Evolutionary conservation across 23 tunicate species (phyloP).

Genomic region (Phallusia fumigata): DNA sequence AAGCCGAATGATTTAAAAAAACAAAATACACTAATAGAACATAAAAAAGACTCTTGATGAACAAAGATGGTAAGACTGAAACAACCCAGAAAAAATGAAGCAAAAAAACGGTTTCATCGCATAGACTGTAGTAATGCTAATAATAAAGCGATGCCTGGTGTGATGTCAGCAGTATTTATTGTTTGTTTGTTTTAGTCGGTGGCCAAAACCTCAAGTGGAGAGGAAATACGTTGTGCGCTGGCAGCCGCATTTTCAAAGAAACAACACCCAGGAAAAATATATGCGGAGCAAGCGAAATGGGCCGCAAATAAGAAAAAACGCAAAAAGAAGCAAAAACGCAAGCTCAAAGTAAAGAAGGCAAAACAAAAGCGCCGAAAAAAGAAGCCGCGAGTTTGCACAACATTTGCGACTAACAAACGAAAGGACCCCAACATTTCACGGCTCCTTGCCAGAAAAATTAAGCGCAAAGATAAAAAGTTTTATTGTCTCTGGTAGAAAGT

Average conservation of each 20-base stretch:
- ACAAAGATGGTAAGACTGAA: no score
- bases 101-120: no score
- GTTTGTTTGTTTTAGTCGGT: not conserved
- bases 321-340: not conserved
- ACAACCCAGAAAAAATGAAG: no score
- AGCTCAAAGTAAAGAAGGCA: not conserved
- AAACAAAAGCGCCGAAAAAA: not conserved
- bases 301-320: not conserved
- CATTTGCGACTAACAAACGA: not conserved
- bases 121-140: no score
- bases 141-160: no score
- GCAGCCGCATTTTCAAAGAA: not conserved
- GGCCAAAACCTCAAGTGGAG: not conserved
- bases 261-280: not conserved
- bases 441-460: slow-evolving; percentile 4
- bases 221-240: not conserved
- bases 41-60: no score
- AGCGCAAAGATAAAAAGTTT: slow-evolving; percentile 37
- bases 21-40: no score
- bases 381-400: not conserved
- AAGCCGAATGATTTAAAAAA: no score
- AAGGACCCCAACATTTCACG: not conserved
- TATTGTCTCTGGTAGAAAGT: slow-evolving; percentile 21
- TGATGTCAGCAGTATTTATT: no score
- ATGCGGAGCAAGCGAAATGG: not conserved